These are phyloP conservation scores for Lepidonotus clava DNA, from an alignment of 2,888 invertebrate genomes.

Conservation along the genomic window DNA sequence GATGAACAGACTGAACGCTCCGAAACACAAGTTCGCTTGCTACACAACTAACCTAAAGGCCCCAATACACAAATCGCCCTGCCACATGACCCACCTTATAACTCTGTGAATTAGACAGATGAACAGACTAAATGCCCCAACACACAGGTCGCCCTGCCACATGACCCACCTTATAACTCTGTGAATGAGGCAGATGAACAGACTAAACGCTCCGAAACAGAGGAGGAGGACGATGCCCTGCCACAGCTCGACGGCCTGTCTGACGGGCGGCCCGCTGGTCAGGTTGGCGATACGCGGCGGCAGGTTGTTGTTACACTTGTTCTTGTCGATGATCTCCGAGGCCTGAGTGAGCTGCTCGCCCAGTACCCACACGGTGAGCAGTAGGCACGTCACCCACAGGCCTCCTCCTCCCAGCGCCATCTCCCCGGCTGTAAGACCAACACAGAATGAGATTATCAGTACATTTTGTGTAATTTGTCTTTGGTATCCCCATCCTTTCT, in stretches of 20 bases:
- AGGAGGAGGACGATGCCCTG: slow-evolving; percentile 63
- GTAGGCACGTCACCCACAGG: background rate
- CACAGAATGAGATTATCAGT: no score
- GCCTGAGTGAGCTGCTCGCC: background rate
- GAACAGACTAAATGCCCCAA: no score
- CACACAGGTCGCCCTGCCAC: no score
- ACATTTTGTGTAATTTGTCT: no score
- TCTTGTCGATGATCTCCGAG: background rate
- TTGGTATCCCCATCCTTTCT: no score
- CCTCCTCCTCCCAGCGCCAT: background rate
- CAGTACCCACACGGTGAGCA: background rate
- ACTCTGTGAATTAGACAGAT: no score
- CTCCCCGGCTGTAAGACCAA: background rate
- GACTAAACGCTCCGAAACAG: slow-evolving; percentile 61
- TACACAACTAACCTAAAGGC: no score
- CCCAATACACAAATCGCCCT: no score
- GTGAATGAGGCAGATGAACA: slow-evolving; percentile 62
- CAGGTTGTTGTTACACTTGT: background rate
- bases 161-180: slow-evolving; percentile 17
- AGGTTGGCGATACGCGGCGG: background rate
- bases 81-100: slow-evolving; percentile 57
- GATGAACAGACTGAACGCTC: background rate
- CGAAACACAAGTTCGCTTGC: background rate
- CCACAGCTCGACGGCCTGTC: slow-evolving; percentile 58
- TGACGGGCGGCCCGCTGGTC: background rate